Evolutionary conservation across 2,888 invertebrate genomes (phyloP).

Genomic region (Hypercompe scribonia): DNA sequence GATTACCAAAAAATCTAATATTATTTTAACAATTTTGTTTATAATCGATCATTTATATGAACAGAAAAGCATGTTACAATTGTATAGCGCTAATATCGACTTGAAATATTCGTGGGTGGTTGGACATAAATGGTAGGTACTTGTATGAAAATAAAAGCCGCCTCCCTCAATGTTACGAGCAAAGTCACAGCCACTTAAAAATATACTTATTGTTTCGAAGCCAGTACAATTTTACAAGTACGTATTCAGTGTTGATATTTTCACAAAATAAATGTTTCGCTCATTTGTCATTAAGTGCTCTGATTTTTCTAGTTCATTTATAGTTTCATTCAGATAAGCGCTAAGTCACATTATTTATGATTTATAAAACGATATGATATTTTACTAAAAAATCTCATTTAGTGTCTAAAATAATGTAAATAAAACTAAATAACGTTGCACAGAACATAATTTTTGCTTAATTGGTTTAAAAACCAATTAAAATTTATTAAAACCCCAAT

Average conservation of each 20-base stretch:
- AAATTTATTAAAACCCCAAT: too few relatives aligned
- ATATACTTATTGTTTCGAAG: slow-evolving; percentile 52
- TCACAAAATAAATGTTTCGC: slow-evolving; percentile 61
- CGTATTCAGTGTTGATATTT: slow-evolving; percentile 60
- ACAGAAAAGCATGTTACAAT: slow-evolving; percentile 15
- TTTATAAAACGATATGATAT: neutral
- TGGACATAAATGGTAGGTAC: slow-evolving; percentile 52
- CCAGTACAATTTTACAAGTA: slow-evolving; percentile 59
- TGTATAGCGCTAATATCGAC: slow-evolving; percentile 34
- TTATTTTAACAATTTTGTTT: neutral
- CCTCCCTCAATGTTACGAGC: slow-evolving; percentile 58
- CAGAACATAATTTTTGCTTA: too few relatives aligned
- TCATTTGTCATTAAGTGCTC: slow-evolving; percentile 38
- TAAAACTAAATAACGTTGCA: too few relatives aligned
- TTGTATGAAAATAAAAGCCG: slow-evolving; percentile 56
- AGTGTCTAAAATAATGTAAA: neutral
- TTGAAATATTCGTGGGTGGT: slow-evolving; percentile 56
- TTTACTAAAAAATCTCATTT: too few relatives aligned
- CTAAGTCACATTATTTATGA: neutral
- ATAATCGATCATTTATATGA: slow-evolving; percentile 8
- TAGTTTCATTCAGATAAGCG: neutral
- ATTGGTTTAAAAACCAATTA: too few relatives aligned
- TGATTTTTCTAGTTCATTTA: slow-evolving; percentile 43
- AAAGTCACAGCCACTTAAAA: slow-evolving; percentile 62
- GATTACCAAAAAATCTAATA: neutral